Conservation (phyloP, 2,797 vertebrate genomes). For the Falco biarmicus region DNA sequence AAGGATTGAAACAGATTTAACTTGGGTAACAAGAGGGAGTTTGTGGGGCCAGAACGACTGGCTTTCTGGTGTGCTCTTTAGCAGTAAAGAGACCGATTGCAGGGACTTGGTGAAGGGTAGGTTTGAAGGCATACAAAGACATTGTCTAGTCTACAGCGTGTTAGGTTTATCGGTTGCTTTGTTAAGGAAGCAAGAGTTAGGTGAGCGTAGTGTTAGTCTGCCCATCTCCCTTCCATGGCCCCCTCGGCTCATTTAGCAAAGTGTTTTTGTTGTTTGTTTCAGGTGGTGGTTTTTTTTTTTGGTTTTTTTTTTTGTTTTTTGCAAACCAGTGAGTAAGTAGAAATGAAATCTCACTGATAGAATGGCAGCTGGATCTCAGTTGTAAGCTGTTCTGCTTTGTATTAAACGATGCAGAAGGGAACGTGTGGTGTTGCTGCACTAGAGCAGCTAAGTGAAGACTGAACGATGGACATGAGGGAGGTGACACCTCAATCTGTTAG, state of each 20-base stretch:
- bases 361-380: not conserved
- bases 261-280: not conserved
- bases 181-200: slow-evolving; percentile 48
- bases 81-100: not conserved
- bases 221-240: not conserved
- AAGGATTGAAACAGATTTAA: slow-evolving; percentile 76
- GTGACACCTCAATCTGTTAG: not conserved
- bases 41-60: not conserved
- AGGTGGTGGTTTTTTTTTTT: too few species aligned
- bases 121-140: not conserved
- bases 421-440: not conserved
- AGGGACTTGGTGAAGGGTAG: not conserved
- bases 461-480: not conserved
- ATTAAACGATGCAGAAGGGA: not conserved
- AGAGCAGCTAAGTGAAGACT: not conserved
- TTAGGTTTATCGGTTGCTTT: slow-evolving; percentile 10
- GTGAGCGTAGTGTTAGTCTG: not conserved
- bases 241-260: not conserved
- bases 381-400: not conserved
- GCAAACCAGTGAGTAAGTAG: not conserved
- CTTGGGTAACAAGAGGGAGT: slow-evolving; percentile 49
- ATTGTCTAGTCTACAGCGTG: not conserved
- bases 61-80: not conserved
- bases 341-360: not conserved
- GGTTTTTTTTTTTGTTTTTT: not conserved